Conservation (phyloP, 2,113 vertebrate species). For the Neolamprologus toae region DNA sequence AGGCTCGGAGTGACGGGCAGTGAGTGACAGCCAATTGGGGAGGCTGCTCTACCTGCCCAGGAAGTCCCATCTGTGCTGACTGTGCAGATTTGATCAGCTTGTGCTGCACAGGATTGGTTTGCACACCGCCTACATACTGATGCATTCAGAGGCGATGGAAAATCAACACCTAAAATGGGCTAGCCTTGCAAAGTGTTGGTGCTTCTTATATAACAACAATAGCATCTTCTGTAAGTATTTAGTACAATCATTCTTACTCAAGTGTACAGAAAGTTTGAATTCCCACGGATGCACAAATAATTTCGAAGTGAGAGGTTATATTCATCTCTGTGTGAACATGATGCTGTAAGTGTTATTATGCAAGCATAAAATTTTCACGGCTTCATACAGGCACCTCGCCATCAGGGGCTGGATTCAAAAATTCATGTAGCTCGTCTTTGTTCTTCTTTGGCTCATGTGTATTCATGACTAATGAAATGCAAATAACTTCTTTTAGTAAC, state of each 20-base stretch:
- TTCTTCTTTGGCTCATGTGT: slow-evolving; percentile 12
- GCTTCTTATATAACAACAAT: slow-evolving; percentile 21
- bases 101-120: not conserved
- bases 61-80: slow-evolving; percentile 53
- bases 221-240: not conserved
- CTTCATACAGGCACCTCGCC: not conserved
- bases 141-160: not conserved
- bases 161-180: not conserved
- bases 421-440: not conserved
- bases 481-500: slow-evolving; percentile 1
- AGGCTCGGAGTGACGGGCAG: slow-evolving; percentile 20
- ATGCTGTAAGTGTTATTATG: slow-evolving; percentile 13
- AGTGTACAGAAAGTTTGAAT: slow-evolving; percentile 1
- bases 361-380: not conserved
- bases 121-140: not conserved
- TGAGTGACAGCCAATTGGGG: slow-evolving; percentile 63
- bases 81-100: slow-evolving; percentile 30
- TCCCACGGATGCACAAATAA: not conserved
- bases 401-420: not conserved
- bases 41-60: slow-evolving; percentile 30
- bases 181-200: not conserved
- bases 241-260: not conserved
- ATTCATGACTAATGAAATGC: slow-evolving; percentile 27
- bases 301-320: slow-evolving; percentile 10
- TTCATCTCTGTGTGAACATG: not conserved